Evolutionary conservation across 2,888 invertebrate genomes (phyloP).

Genomic region (Heteromurus nitidus): DNA sequence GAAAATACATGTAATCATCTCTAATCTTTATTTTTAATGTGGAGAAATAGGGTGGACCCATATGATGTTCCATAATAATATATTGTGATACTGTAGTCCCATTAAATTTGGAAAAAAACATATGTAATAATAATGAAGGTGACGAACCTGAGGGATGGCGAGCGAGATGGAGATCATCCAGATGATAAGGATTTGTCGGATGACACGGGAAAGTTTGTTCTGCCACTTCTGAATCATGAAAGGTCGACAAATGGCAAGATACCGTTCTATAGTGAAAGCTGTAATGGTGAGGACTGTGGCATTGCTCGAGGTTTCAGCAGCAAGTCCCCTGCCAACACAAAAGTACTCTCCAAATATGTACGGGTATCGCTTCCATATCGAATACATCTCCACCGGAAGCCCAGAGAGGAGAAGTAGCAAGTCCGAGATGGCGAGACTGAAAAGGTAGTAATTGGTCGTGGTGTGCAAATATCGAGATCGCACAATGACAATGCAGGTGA

Average conservation of each 20-base stretch:
- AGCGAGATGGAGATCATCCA: slow-evolving; percentile 76
- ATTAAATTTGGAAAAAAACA: slow-evolving; percentile 63
- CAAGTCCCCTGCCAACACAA: slow-evolving; percentile 76
- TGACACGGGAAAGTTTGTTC: slow-evolving; percentile 76
- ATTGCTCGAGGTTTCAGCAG: slow-evolving; percentile 79
- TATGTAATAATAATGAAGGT: slow-evolving; percentile 81
- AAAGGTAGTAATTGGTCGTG: slow-evolving; percentile 75
- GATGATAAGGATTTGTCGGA: slow-evolving; percentile 76
- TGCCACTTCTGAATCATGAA: slow-evolving; percentile 76
- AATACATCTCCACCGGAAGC: slow-evolving; percentile 83
- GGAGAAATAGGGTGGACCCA: no score
- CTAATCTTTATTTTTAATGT: no score
- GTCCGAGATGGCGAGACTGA: slow-evolving; percentile 75
- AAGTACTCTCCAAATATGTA: slow-evolving; percentile 76
- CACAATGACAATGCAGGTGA: slow-evolving; percentile 75
- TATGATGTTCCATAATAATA: no score
- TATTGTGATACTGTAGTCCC: no score
- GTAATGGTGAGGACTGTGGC: slow-evolving; percentile 77
- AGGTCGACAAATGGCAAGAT: slow-evolving; percentile 78
- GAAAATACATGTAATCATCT: no score
- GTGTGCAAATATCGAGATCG: slow-evolving; percentile 75
- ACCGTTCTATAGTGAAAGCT: slow-evolving; percentile 77
- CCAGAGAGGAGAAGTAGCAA: slow-evolving; percentile 75
- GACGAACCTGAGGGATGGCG: slow-evolving; percentile 82
- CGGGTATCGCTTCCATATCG: slow-evolving; percentile 74